Evolutionary conservation across 1,140 invertebrate genomes (phyloP).

Genomic region (Rhagoletis zephyria): DNA sequence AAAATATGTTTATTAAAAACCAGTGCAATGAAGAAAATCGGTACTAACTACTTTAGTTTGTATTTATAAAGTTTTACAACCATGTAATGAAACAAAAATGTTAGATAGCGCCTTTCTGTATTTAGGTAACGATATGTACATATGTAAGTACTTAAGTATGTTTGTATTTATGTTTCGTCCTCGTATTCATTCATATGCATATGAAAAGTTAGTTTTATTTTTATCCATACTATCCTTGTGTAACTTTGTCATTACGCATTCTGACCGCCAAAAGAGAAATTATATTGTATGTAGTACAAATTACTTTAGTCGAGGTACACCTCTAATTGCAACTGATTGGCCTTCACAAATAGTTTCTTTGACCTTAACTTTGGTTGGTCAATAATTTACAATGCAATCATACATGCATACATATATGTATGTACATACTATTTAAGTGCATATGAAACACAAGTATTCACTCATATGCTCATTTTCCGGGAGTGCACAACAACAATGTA

Average conservation of each 20-base stretch:
- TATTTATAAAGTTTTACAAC: no score
- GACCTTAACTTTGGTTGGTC: constrained; percentile 45
- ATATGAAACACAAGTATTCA: not conserved
- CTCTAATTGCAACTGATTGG: constrained; percentile 45
- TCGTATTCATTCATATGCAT: not conserved
- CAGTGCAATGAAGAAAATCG: no score
- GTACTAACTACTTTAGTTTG: no score
- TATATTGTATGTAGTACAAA: constrained; percentile 1
- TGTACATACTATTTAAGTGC: not conserved
- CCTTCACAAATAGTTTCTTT: constrained; percentile 40
- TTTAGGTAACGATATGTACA: not conserved
- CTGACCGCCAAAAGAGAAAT: constrained; percentile 30
- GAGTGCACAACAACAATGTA: not conserved
- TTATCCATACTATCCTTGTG: not conserved
- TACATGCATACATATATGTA: not conserved
- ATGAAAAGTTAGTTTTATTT: not conserved
- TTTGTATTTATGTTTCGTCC: not conserved
- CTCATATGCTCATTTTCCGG: constrained; percentile 39
- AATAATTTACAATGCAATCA: not conserved
- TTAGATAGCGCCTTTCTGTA: not conserved
- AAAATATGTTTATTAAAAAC: no score
- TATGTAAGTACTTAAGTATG: not conserved
- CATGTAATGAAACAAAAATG: no score
- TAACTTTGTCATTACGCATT: constrained; percentile 35
- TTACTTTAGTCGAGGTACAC: constrained; percentile 7